Evolutionary conservation across 2,888 invertebrate species (phyloP).

Genomic region (Diloba caeruleocephala): DNA sequence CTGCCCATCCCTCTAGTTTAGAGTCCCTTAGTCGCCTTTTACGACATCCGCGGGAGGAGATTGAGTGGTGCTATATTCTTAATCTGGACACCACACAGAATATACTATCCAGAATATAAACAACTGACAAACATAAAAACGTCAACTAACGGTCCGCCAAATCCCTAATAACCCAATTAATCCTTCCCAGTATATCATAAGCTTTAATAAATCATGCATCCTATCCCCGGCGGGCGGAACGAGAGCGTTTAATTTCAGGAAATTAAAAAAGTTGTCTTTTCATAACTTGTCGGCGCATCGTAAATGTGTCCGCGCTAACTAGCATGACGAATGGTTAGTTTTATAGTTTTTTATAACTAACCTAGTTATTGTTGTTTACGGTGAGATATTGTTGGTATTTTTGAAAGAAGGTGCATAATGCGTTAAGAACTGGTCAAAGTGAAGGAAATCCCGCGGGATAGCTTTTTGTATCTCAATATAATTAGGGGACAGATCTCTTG

Average conservation of each 20-base stretch:
- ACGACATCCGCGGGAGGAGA: too few species aligned
- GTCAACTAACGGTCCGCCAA: background rate
- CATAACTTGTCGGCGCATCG: slow-evolving; percentile 51
- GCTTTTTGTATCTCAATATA: too few species aligned
- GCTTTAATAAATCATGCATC: slow-evolving; percentile 40
- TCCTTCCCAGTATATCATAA: slow-evolving; percentile 47
- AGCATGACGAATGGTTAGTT: slow-evolving; percentile 42
- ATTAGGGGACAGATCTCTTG: too few species aligned
- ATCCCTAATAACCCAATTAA: slow-evolving; percentile 12
- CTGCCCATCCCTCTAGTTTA: too few species aligned
- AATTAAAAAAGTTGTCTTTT: slow-evolving; percentile 39
- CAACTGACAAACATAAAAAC: slow-evolving; percentile 7
- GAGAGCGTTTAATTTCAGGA: slow-evolving; percentile 45
- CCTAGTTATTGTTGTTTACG: slow-evolving; percentile 7
- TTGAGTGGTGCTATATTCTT: too few species aligned
- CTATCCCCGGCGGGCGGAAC: slow-evolving; percentile 11
- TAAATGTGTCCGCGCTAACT: slow-evolving; percentile 54
- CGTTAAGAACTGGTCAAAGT: too few species aligned
- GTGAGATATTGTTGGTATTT: too few species aligned
- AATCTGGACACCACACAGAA: too few species aligned
- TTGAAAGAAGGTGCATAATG: too few species aligned
- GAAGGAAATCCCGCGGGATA: too few species aligned
- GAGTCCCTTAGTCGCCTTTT: too few species aligned
- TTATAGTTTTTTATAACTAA: slow-evolving; percentile 23
- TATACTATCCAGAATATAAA: too few species aligned